Conservation (phyloP, 2,797 vertebrate genomes). For the Hipposideros larvatus region DNA sequence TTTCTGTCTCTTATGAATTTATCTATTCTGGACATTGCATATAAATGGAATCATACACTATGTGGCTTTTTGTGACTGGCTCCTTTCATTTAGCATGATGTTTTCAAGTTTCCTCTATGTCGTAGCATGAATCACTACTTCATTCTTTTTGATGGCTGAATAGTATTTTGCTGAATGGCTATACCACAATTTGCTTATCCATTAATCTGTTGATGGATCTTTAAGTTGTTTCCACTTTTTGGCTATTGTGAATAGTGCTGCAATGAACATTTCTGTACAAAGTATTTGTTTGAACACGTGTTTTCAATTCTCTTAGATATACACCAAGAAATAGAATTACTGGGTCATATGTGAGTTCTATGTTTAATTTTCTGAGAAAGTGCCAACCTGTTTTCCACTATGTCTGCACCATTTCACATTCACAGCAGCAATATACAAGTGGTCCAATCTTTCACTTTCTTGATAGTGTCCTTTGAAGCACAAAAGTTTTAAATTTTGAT, state of each 20-base stretch:
- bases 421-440: neutral
- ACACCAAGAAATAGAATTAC: neutral
- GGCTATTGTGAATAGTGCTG: neutral
- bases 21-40: neutral
- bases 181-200: neutral
- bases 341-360: neutral
- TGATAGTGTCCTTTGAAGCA: neutral
- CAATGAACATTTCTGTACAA: neutral
- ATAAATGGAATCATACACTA: neutral
- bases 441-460: neutral
- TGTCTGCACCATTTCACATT: neutral
- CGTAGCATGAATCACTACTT: neutral
- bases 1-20: neutral
- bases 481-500: neutral
- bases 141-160: neutral
- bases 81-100: neutral
- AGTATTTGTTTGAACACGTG: neutral
- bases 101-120: neutral
- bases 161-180: neutral
- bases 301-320: neutral
- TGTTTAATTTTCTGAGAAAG: neutral
- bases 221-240: slow-evolving; percentile 30
- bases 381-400: neutral
- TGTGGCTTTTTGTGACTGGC: neutral
- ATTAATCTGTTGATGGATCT: neutral